Evolutionary conservation across 2,113 vertebrate species (phyloP).

Genomic region (Oreotrochilus melanogaster): DNA sequence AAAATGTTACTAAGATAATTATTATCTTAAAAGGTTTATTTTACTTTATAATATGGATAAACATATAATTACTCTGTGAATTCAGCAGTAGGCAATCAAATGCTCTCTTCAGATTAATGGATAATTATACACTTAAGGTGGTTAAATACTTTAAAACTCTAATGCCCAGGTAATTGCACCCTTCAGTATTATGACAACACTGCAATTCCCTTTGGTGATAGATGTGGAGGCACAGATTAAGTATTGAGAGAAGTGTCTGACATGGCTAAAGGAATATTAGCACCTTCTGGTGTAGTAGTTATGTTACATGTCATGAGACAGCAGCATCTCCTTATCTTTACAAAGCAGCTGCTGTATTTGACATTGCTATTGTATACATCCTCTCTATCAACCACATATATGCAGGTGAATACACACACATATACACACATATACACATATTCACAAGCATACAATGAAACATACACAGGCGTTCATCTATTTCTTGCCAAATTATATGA

Average conservation of each 20-base stretch:
- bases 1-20: background rate
- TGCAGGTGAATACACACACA: background rate
- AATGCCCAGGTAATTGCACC: constrained; percentile 47
- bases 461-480: background rate
- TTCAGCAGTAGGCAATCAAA: constrained; percentile 48
- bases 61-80: constrained; percentile 42
- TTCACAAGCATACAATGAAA: background rate
- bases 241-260: background rate
- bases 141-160: constrained; percentile 41
- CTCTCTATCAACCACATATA: accelerated
- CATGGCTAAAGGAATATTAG: background rate
- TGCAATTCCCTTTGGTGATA: background rate
- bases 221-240: background rate
- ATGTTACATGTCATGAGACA: background rate
- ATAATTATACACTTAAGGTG: constrained; percentile 54
- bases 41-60: constrained; percentile 49
- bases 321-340: background rate
- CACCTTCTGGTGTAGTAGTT: background rate
- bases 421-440: too few relatives aligned
- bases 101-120: constrained; percentile 52
- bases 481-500: background rate
- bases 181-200: constrained; percentile 16
- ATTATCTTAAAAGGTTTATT: constrained; percentile 56
- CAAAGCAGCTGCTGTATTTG: background rate
- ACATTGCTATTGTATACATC: background rate